phyloP scores from a whole-genome alignment of 1,140 invertebrate species.

The Wasmannia auropunctata region DNA sequence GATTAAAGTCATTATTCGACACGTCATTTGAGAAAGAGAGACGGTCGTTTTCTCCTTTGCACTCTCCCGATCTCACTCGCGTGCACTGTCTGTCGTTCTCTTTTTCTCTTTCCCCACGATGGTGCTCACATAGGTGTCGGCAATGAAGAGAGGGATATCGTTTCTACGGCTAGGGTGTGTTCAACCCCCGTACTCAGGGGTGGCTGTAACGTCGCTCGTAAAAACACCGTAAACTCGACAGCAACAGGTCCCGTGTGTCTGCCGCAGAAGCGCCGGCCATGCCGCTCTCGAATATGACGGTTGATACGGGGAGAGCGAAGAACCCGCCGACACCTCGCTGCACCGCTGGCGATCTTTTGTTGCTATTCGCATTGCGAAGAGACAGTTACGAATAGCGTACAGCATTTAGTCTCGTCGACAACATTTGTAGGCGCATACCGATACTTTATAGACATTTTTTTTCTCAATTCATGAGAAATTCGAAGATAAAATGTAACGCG shows the following conservation, averaged over 20 bases:
- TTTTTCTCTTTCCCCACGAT: constrained; percentile 12
- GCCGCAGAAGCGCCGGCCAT: constrained; percentile 61
- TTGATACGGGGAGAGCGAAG: constrained; percentile 54
- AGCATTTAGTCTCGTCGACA: neutral
- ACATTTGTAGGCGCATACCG: too few relatives aligned
- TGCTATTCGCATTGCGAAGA: neutral
- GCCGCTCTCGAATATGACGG: constrained; percentile 73
- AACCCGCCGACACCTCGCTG: constrained; percentile 13
- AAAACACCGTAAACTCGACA: constrained; percentile 86
- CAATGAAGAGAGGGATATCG: constrained; percentile 73
- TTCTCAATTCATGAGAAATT: neutral
- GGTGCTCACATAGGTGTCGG: constrained; percentile 65
- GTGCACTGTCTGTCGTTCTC: constrained; percentile 8
- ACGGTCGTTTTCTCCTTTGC: constrained; percentile 30
- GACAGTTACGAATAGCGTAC: neutral
- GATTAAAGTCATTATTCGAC: constrained; percentile 56
- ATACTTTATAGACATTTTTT: neutral
- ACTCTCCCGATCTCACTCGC: neutral
- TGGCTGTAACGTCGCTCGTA: constrained; percentile 85
- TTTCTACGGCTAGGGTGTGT: constrained; percentile 71
- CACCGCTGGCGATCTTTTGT: constrained; percentile 25
- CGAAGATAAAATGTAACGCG: neutral
- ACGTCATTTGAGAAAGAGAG: constrained; percentile 35
- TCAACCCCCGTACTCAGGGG: constrained; percentile 78
- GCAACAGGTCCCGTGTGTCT: constrained; percentile 85